Base-by-base conservation (phyloP, 1,140 invertebrate species). In the Diabrotica virgifera region DNA sequence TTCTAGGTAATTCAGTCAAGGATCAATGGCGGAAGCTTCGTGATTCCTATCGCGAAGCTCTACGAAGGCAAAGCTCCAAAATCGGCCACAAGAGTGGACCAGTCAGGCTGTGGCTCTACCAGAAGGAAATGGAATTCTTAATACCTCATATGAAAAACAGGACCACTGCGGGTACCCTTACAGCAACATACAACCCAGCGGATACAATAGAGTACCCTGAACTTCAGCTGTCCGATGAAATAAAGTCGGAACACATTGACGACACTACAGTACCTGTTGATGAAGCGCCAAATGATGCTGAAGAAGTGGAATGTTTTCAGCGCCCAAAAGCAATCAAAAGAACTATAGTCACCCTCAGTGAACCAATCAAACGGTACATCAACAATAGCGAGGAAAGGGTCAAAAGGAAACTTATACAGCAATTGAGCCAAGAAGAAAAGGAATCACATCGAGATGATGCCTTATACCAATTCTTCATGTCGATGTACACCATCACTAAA, bases 41-140 rank as follows among this genome's bases (percentile, higher is more conserved):
- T 8, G 53, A 54, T 54, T 54, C 7, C 13, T 12, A 54, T 54
- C 53, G 53, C 9, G 53, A 54, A 8, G 53, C 53, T 8, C 14
- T 54, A 12, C 8, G 53, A 14, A 9, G 53, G 13, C 53, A 54
- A 14, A 7, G 9, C 9, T 7, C 6, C 7, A 54, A 14, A 54
- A n/a, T n/a, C n/a, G n/a, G n/a, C n/a, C n/a, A n/a, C n/a, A 54
- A 54, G 13, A 54, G 53, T 12, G 53, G 53, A 14, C 7, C 9
- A 7, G 53, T 14, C 13, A 54, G 13, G 53, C 7, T 54, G 14
- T 54, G 53, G 53, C 6, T 14, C 7, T 54, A 54, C 13, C 14
- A 54, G 53, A 54, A 54, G 53, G 9, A 54, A 14, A 54, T 54
- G 9, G 53, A 54, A 54, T 54, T 54, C 13, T 14, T 54, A 7